Evolutionary conservation across 2,888 invertebrate species (phyloP).

Genomic region (Atherix ibis): DNA sequence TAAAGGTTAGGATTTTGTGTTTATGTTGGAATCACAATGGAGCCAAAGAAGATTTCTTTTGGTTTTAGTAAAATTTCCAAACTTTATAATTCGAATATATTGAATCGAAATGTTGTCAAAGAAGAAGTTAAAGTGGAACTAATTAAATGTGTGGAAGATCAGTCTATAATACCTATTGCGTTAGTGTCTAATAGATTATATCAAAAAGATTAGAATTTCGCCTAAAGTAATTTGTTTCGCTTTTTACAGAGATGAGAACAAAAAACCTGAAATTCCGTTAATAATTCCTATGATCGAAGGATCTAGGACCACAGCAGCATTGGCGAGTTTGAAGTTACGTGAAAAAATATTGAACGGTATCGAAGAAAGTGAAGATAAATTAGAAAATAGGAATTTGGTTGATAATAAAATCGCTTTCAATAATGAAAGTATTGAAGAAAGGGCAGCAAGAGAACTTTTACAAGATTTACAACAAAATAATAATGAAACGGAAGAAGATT

Average conservation of each 20-base stretch:
- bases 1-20: not conserved
- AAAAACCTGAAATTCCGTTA: slow-evolving; percentile 36
- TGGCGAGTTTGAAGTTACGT: slow-evolving; percentile 29
- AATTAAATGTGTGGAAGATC: slow-evolving; percentile 62
- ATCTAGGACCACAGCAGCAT: slow-evolving; percentile 36
- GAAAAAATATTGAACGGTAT: slow-evolving; percentile 22
- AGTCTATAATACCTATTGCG: slow-evolving; percentile 60
- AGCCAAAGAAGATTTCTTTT: slow-evolving; percentile 63
- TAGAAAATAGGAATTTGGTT: slow-evolving; percentile 34
- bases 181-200: slow-evolving; percentile 31
- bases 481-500: slow-evolving; percentile 20
- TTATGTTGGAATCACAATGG: too few relatives aligned
- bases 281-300: slow-evolving; percentile 50
- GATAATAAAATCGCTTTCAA: slow-evolving; percentile 10
- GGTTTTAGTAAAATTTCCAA: slow-evolving; percentile 55
- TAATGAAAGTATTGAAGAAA: slow-evolving; percentile 42
- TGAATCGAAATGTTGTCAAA: slow-evolving; percentile 14
- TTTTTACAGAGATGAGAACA: slow-evolving; percentile 16
- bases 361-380: slow-evolving; percentile 33
- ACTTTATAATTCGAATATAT: slow-evolving; percentile 34
- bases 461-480: slow-evolving; percentile 24
- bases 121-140: slow-evolving; percentile 41
- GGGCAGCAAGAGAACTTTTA: slow-evolving; percentile 57
- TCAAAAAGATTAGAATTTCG: too few relatives aligned
- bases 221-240: not conserved